Evolutionary conservation across 2,888 invertebrate species (phyloP), one percentile per base, ranked within the genome.

Genomic region (Papilio elwesi): DNA sequence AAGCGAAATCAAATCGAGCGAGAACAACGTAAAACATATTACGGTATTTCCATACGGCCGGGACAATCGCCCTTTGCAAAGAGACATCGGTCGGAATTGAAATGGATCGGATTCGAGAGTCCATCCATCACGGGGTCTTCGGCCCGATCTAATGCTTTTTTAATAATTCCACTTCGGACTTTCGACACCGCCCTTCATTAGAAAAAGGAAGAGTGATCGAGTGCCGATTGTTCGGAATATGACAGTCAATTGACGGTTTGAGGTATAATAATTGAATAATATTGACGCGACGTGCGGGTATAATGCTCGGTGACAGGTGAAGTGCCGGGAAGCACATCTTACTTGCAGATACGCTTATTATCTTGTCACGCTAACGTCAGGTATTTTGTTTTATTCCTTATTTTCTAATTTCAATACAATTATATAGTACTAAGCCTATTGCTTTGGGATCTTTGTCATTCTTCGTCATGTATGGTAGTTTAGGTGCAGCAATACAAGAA

Each of bases 111-210:
- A 89, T 89, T 86, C 84, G 81, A 89, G 89, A 89, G 91, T 85
- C 90, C 91, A 93, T 93, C 93, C 87, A 93, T 93, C 93, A 93
- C 85, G 82, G 78, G 79, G 82, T 78, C 83, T 88, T 90, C 89
- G 83, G 87, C 88, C 84, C 87, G 81, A 86, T 92, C 88, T 92
- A 92, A 93, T 92, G 92, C 86, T 92, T 93, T 93, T 93, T 93
- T 93, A 92, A 93, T 92, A 92, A 91, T 90, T 90, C 89, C 85
- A 85, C 85, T 87, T 85, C 79, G 85, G 83, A 85, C 85, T 83
- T 82, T 85, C 83, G 83, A 83, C 82, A 85, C 81, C 83, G 78
- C 81, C 85, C 84, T 81, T 88, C 87, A 90, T 90, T 89, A 90
- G 85, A 85, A 83, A 62, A 81, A 81, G 81, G 80, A 82, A 85